Evolutionary conservation across 1,140 invertebrate species (phyloP).

Genomic region (Pogonomyrmex californicus): DNA sequence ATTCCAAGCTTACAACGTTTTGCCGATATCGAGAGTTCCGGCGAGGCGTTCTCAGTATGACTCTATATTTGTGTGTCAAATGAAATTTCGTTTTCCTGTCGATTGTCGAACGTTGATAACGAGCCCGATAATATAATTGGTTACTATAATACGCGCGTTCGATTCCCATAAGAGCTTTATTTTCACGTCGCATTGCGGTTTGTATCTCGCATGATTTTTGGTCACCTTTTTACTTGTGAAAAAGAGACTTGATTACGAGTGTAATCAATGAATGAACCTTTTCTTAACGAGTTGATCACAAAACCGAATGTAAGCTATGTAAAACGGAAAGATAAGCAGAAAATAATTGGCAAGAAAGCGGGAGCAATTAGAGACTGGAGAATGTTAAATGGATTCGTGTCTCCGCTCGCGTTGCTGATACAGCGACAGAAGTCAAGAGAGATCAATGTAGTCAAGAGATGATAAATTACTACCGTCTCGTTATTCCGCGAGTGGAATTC

Average conservation of each 20-base stretch:
- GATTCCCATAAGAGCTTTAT: not conserved
- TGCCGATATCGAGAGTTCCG: not conserved
- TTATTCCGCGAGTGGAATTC: constrained; percentile 32
- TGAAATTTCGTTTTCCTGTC: not conserved
- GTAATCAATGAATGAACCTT: not conserved
- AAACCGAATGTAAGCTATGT: constrained; percentile 21
- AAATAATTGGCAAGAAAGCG: constrained; percentile 36
- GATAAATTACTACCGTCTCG: constrained; percentile 46
- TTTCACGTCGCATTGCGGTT: not conserved
- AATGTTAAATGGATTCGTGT: constrained; percentile 32
- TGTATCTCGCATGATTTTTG: not conserved
- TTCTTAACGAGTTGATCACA: constrained; percentile 1
- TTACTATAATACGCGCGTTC: not conserved
- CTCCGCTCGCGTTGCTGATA: not conserved
- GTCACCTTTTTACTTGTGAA: not conserved
- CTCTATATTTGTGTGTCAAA: not conserved
- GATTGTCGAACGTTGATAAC: constrained; percentile 18
- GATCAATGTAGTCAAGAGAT: constrained; percentile 54
- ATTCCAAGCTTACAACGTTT: constrained; percentile 3
- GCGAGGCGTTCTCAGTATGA: not conserved
- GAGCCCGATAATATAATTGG: not conserved
- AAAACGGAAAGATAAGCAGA: not conserved
- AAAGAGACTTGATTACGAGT: not conserved
- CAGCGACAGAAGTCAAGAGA: constrained; percentile 36
- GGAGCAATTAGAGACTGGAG: constrained; percentile 47